Percentiles rank a stretch among this genome's conserved stretches.
These are phyloP conservation scores for Erythrocebus patas DNA, from an alignment of 2,113 vertebrate species.

Conservation along the genomic window DNA sequence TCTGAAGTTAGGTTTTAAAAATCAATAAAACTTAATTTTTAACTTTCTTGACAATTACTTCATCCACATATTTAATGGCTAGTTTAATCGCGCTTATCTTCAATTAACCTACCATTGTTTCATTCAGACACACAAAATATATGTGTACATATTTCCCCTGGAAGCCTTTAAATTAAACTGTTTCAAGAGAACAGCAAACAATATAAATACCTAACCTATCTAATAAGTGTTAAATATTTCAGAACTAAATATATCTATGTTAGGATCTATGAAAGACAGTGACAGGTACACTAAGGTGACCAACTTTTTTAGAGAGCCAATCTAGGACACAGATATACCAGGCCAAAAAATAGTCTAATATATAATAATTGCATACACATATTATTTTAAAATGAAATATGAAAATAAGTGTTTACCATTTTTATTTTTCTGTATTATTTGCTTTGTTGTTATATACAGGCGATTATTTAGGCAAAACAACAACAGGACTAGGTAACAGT, in stretches of 20 bases:
- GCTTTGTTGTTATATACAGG: background rate
- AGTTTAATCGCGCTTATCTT: conserved; percentile 17
- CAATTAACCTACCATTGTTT: conserved; percentile 13
- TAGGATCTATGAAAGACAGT: background rate
- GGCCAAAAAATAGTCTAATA: background rate
- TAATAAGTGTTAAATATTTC: background rate
- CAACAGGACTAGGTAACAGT: background rate
- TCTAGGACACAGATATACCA: background rate
- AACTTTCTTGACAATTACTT: conserved; percentile 17
- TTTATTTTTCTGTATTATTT: background rate
- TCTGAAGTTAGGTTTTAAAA: conserved; percentile 31
- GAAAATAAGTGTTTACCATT: background rate
- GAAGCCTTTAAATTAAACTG: background rate
- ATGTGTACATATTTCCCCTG: background rate
- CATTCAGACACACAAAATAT: background rate
- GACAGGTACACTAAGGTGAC: background rate
- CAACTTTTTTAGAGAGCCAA: background rate
- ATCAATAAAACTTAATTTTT: conserved; percentile 17
- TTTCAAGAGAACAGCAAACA: conserved; percentile 25
- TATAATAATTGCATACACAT: background rate
- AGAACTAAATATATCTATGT: background rate
- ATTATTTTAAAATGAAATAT: conserved; percentile 32
- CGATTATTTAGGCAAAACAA: conserved; percentile 28
- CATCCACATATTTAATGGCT: background rate
- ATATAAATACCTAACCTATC: background rate